Percentiles rank a stretch among this genome's conserved stretches.
Conservation (phyloP, 2,113 vertebrate species). For the Mobula hypostoma region DNA sequence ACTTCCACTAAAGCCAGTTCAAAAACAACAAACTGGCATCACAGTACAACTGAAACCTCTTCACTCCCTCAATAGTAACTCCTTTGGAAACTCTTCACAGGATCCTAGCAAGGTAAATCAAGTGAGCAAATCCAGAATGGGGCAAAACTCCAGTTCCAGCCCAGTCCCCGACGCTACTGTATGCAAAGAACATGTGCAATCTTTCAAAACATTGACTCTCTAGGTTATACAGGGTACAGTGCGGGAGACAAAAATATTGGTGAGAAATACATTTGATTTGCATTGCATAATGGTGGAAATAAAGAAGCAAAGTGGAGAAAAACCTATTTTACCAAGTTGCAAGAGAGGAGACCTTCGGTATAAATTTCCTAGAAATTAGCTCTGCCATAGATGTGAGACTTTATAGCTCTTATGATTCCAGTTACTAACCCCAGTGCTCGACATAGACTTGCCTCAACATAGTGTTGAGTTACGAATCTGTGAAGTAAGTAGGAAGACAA, state of each 20-base stretch:
- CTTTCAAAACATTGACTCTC: background rate
- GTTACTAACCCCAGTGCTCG: background rate
- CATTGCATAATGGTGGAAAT: background rate
- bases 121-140: background rate
- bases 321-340: background rate
- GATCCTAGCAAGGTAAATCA: background rate
- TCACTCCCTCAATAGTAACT: background rate
- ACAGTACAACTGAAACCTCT: background rate
- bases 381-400: background rate
- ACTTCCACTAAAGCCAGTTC: constrained; percentile 4
- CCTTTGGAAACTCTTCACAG: background rate
- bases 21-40: constrained; percentile 13
- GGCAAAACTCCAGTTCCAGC: background rate
- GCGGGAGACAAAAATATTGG: background rate
- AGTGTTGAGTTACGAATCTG: too few relatives aligned
- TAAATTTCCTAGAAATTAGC: background rate
- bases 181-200: background rate
- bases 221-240: background rate
- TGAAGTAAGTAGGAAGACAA: too few relatives aligned
- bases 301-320: background rate
- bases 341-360: too few relatives aligned
- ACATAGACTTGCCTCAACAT: background rate
- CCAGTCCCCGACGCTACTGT: background rate
- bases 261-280: background rate
- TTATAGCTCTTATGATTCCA: background rate